A percentile compares a stretch with the other conserved stretches of the same genome.
phyloP scores from a whole-genome alignment of 2,888 invertebrate species.

The Chrysodeixis includens region DNA sequence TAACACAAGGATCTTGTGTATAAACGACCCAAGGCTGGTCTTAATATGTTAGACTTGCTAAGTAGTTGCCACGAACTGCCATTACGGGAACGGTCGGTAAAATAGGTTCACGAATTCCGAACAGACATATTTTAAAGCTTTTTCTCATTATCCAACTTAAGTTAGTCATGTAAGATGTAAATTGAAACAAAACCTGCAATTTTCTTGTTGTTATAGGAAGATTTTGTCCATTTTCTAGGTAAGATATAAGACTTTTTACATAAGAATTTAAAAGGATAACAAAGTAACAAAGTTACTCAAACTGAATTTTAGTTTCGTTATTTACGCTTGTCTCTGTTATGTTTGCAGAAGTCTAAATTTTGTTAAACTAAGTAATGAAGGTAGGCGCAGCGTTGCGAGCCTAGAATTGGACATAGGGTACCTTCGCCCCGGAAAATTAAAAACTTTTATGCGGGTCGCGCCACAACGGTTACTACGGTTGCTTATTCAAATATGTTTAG shows the following conservation, averaged over 20 bases:
- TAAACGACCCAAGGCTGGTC: neutral
- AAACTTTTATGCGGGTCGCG: conserved; percentile 5
- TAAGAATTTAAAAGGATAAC: too few relatives aligned
- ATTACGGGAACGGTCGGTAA: neutral
- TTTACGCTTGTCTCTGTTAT: neutral
- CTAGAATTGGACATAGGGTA: neutral
- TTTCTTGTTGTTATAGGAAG: neutral
- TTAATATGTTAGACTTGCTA: conserved; percentile 4
- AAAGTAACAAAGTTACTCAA: too few relatives aligned
- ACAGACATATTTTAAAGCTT: neutral
- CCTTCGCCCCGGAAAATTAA: conserved; percentile 6
- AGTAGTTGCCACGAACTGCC: neutral
- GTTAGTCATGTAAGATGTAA: too few relatives aligned
- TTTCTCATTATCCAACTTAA: too few relatives aligned
- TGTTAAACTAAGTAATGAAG: conserved; percentile 3
- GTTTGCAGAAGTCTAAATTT: neutral
- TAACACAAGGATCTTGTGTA: conserved; percentile 13
- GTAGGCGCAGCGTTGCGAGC: neutral
- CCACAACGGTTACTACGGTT: neutral
- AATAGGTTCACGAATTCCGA: neutral
- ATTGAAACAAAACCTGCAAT: too few relatives aligned
- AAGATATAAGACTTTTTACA: too few relatives aligned
- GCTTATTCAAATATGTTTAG: neutral
- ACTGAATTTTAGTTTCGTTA: neutral
- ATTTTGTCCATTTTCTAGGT: too few relatives aligned